These are phyloP conservation scores for Argyresthia goedartella DNA, from an alignment of 2,888 invertebrate genomes.

Conservation along the genomic window DNA sequence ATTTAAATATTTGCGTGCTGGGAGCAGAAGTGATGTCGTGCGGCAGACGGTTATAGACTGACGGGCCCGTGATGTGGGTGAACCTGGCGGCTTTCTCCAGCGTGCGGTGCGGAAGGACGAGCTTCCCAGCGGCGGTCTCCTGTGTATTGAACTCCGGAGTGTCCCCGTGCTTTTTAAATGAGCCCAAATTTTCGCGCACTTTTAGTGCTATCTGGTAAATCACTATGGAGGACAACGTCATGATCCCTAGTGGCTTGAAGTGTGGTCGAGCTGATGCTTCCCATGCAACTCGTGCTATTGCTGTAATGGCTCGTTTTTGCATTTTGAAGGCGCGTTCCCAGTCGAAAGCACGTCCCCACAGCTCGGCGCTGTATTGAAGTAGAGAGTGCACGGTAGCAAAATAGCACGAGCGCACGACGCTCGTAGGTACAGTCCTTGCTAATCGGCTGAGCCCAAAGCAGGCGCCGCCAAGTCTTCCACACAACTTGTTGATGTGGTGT, in stretches of 20 bases:
- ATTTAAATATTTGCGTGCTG: no score
- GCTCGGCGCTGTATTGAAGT: conserved; percentile 5
- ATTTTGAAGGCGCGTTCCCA: conserved; percentile 7
- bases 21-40: no score
- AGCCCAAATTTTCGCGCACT: not conserved
- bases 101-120: no score
- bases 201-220: not conserved
- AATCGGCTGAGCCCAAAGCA: conserved; percentile 8
- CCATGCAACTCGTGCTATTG: not conserved
- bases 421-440: not conserved
- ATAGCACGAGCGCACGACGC: conserved; percentile 7
- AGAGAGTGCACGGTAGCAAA: conserved; percentile 8
- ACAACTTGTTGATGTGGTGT: conserved; percentile 3
- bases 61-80: no score
- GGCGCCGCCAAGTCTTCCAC: not conserved
- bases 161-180: not conserved
- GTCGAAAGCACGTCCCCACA: conserved; percentile 3
- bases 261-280: not conserved
- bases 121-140: not conserved
- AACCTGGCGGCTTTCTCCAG: no score
- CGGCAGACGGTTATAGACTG: no score
- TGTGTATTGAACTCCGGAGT: no score
- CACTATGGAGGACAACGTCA: not conserved
- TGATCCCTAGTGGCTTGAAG: not conserved
- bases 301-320: conserved; percentile 4